These are phyloP conservation scores for Tachyglossus aculeatus DNA, from an alignment of 2,797 vertebrate species.

Conservation along the genomic window DNA sequence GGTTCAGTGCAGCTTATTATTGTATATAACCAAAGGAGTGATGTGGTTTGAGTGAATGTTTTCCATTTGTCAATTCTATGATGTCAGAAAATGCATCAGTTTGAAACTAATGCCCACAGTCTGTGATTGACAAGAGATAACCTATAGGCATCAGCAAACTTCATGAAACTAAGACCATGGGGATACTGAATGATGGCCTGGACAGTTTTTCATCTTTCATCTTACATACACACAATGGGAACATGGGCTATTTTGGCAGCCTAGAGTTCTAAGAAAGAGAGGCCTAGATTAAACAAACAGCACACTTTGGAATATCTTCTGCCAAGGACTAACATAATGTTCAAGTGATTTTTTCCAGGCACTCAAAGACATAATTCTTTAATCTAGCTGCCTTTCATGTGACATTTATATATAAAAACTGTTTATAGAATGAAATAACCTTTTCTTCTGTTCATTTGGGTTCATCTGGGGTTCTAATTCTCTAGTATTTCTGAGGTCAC, in stretches of 20 bases:
- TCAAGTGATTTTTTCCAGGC: slow-evolving; percentile 71
- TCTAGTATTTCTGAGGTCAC: slow-evolving; percentile 12
- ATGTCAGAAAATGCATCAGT: too few species aligned
- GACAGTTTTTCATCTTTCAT: slow-evolving; percentile 26
- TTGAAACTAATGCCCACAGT: too few species aligned
- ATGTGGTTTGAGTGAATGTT: too few species aligned
- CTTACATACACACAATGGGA: slow-evolving; percentile 29
- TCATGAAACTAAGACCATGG: too few species aligned
- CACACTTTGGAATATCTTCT: slow-evolving; percentile 44
- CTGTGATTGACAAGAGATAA: too few species aligned
- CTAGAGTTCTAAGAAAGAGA: slow-evolving; percentile 54
- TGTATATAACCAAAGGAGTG: too few species aligned
- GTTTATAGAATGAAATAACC: slow-evolving; percentile 67
- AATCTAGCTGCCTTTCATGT: slow-evolving; percentile 66
- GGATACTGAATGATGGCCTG: neutral
- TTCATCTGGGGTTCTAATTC: slow-evolving; percentile 46
- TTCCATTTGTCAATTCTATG: too few species aligned
- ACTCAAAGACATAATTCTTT: slow-evolving; percentile 55
- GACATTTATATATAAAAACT: slow-evolving; percentile 67
- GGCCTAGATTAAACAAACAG: slow-evolving; percentile 65
- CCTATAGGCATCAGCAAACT: too few species aligned
- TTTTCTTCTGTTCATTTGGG: slow-evolving; percentile 56
- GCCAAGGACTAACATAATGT: slow-evolving; percentile 60
- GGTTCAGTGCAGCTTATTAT: too few species aligned
- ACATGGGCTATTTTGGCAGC: slow-evolving; percentile 38